phyloP scores from a whole-genome alignment of 2,888 invertebrate species.

The Mycalesis mineus region DNA sequence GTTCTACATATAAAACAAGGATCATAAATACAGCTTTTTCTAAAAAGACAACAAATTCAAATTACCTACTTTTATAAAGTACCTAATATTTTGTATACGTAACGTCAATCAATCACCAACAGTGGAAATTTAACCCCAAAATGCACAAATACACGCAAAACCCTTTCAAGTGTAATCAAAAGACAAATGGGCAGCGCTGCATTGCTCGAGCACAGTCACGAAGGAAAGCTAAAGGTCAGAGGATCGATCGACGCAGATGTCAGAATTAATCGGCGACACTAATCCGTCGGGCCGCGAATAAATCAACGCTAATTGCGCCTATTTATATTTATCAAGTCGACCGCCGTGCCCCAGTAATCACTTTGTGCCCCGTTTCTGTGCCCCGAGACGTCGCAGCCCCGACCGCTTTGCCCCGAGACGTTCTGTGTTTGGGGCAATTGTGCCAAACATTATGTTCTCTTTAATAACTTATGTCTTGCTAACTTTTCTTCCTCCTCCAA shows the following conservation, averaged over 20 bases:
- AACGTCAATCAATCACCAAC: neutral
- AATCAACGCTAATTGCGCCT: constrained; percentile 67
- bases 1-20: too few species aligned
- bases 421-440: neutral
- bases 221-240: constrained; percentile 67
- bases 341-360: constrained; percentile 42
- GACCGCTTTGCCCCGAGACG: neutral
- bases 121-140: neutral
- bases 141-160: neutral
- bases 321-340: constrained; percentile 66
- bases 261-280: constrained; percentile 69
- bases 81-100: too few species aligned
- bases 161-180: constrained; percentile 9
- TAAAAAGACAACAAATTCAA: too few species aligned
- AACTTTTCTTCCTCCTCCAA: too few species aligned
- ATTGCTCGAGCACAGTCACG: constrained; percentile 56
- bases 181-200: constrained; percentile 20
- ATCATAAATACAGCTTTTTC: too few species aligned
- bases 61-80: too few species aligned
- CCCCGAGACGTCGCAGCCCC: too few species aligned
- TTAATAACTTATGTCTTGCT: too few species aligned
- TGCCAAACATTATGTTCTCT: too few species aligned
- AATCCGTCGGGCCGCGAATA: constrained; percentile 64
- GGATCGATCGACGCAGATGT: constrained; percentile 71
- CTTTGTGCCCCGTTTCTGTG: constrained; percentile 39